Evolutionary conservation across 2,113 vertebrate genomes (phyloP).

Genomic region (Actinemys pallida): DNA sequence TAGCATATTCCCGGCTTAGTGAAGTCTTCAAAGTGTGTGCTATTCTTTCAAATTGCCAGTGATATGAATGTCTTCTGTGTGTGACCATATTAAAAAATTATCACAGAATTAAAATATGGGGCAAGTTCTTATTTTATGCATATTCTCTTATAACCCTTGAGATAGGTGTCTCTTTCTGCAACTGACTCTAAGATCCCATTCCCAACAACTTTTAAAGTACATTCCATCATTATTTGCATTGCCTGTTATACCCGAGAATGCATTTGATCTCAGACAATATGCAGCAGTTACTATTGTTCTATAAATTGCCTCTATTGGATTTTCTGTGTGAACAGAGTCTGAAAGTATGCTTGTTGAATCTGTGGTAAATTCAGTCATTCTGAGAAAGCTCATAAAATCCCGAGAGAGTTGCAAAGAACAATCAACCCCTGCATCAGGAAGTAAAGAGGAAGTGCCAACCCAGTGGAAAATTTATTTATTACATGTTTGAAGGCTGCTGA

Average conservation of each 20-base stretch:
- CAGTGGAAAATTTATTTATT: slow-evolving; percentile 82
- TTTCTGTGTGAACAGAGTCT: slow-evolving; percentile 41
- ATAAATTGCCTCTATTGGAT: slow-evolving; percentile 34
- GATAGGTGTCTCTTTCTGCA: background rate
- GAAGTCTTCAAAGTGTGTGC: background rate
- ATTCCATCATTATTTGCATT: slow-evolving; percentile 34
- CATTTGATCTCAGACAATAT: slow-evolving; percentile 37
- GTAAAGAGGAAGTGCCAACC: slow-evolving; percentile 81
- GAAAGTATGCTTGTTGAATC: slow-evolving; percentile 32
- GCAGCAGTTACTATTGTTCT: slow-evolving; percentile 36
- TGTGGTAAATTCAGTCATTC: slow-evolving; percentile 61
- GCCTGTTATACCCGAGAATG: slow-evolving; percentile 60
- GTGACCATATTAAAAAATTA: background rate
- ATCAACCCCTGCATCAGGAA: slow-evolving; percentile 78
- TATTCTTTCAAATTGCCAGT: background rate
- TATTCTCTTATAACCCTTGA: background rate
- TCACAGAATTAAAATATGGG: background rate
- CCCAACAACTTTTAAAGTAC: slow-evolving; percentile 15
- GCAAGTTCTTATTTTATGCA: background rate
- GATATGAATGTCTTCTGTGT: background rate
- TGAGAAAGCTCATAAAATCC: slow-evolving; percentile 66
- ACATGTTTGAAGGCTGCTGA: slow-evolving; percentile 76
- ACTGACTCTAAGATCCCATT: background rate
- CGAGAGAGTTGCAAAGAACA: slow-evolving; percentile 70
- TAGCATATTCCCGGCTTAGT: background rate